phyloP scores from a whole-genome alignment of 1,140 invertebrate species.

The Steinernema khuongi region DNA sequence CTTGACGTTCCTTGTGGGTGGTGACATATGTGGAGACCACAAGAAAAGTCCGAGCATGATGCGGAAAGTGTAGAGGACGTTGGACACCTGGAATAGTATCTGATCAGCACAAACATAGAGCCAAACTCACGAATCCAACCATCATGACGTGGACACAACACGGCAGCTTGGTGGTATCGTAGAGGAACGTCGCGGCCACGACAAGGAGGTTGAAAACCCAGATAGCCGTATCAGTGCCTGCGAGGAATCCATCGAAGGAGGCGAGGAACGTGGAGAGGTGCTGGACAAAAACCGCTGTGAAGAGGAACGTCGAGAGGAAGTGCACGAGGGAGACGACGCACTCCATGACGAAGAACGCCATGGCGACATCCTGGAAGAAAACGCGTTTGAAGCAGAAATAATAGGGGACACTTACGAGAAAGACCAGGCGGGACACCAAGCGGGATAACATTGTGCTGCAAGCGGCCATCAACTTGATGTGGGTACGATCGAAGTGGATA shows the following conservation, averaged over 20 bases:
- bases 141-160: neutral
- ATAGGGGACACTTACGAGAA: no score
- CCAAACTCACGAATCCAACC: neutral
- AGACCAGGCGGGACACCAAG: no score
- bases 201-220: neutral
- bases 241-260: neutral
- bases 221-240: neutral
- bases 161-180: neutral
- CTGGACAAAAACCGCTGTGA: neutral
- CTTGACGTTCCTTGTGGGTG: no score
- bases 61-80: neutral
- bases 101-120: neutral
- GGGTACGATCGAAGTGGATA: no score
- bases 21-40: no score
- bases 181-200: neutral
- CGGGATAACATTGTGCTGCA: no score
- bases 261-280: neutral
- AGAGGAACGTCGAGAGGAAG: neutral
- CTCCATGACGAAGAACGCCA: neutral
- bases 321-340: neutral
- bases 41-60: no score
- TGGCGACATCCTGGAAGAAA: neutral
- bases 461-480: no score
- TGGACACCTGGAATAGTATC: neutral
- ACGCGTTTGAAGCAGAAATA: no score